Evolutionary conservation across 2,888 invertebrate species (phyloP).

Genomic region (Therioaphis trifolii): DNA sequence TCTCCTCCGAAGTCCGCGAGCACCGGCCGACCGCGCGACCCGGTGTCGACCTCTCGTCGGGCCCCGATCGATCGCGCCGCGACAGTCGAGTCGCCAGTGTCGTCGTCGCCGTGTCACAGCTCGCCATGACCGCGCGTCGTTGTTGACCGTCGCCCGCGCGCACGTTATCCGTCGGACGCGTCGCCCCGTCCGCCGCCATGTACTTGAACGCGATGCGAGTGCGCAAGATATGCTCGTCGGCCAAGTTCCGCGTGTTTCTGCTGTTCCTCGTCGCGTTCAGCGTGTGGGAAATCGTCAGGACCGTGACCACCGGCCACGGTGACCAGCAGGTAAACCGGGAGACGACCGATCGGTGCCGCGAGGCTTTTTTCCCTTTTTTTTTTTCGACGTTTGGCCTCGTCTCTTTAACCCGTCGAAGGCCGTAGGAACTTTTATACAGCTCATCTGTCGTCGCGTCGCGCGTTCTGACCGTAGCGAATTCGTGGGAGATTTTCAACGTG

Average conservation of each 20-base stretch:
- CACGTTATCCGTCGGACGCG: background rate
- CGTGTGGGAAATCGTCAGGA: conserved; percentile 22
- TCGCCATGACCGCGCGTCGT: background rate
- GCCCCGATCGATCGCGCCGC: background rate
- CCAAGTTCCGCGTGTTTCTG: conserved; percentile 34
- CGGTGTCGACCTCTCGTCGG: too few species aligned
- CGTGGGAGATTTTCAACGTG: too few species aligned
- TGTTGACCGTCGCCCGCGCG: background rate
- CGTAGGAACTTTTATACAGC: too few species aligned
- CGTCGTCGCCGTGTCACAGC: background rate
- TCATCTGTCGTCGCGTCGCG: too few species aligned
- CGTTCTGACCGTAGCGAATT: too few species aligned
- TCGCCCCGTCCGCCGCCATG: background rate
- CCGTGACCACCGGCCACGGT: background rate
- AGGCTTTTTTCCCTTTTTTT: background rate
- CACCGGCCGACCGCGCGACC: too few species aligned
- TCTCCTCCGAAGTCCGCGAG: too few species aligned
- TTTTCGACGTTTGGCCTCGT: too few species aligned
- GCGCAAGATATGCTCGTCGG: conserved; percentile 16
- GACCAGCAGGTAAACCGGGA: conserved; percentile 9
- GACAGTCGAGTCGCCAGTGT: background rate
- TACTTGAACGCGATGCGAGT: conserved; percentile 4
- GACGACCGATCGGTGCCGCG: too few species aligned
- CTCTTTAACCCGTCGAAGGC: background rate
- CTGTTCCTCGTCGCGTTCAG: background rate